Base-by-base conservation (phyloP, 2,113 vertebrate genomes). In the Hippocampus guttulatus region DNA sequence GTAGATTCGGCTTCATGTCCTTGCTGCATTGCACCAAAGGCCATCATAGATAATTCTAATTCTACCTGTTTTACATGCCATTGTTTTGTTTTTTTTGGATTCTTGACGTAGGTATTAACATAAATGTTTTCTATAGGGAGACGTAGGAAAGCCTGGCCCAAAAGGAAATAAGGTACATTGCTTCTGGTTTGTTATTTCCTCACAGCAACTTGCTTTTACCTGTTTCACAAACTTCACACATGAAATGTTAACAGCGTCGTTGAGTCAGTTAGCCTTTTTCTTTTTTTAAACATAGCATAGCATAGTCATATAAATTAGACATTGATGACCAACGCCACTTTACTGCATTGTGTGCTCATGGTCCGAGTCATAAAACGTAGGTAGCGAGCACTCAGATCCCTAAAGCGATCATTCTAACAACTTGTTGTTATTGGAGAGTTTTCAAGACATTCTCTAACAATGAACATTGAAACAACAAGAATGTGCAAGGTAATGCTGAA, bases 121-220 rank as follows among this genome's bases (percentile, higher is more conserved):
- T 25, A n/a, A 47, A 57, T 64, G 41, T 40, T 62, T 8, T 66
- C 78, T 75, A 49, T 51, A 93, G 92, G 92, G 92, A 2, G 86
- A 91, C 3, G 51, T 57, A 43, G 92, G 92, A 62, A 81, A 85
- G 49, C 0, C 73, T 0, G 91, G 90, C 21, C 11, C 77, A 8
- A 83, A 82, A 79, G 92, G 92, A 75, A 9, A 47, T 52, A 83
- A 89, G 91, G 92, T 93, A 88, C 0, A 57, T 23, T 54, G 15
- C 41, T 10, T 66, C 45, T 27, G 11, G 20, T 61, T 60, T 20
- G 30, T 45, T 25, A 64, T 64, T 45, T 65, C n/a, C n/a, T 65
- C 20, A 64, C 20, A 64, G 1, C 33, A 21, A 40, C 33, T 9
- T 21, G 2, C 38, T 41, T n/a, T 64, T 64, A 3, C 21, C 14